A percentile compares a stretch with the other conserved stretches of the same genome.
phyloP scores from a whole-genome alignment of 2,113 vertebrate genomes.

The Balaeniceps rex region DNA sequence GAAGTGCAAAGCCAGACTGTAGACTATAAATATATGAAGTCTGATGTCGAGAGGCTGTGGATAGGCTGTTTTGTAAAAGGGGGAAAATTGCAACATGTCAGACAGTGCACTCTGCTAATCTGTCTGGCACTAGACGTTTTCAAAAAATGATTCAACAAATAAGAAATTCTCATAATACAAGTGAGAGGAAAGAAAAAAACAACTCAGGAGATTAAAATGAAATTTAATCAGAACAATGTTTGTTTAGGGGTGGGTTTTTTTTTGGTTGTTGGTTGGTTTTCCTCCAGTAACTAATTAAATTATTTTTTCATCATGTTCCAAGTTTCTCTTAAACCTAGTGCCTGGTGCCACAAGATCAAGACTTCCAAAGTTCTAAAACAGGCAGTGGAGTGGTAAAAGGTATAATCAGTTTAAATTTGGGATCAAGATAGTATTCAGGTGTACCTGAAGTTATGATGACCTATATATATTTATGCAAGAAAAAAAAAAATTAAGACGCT shows the following conservation, averaged over 20 bases:
- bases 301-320: not conserved
- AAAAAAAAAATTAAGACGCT: not conserved
- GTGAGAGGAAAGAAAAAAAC: not conserved
- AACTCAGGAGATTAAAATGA: not conserved
- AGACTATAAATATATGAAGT: not conserved
- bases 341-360: not conserved
- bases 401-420: not conserved
- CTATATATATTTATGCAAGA: not conserved
- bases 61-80: not conserved
- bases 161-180: not conserved
- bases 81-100: not conserved
- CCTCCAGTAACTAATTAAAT: not conserved
- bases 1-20: not conserved
- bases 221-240: not conserved
- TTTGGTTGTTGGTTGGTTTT: not conserved
- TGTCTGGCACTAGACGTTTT: not conserved
- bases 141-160: not conserved
- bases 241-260: not conserved
- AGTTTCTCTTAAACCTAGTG: not conserved
- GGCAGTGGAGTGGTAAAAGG: not conserved
- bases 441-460: not conserved
- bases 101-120: not conserved
- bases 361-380: not conserved
- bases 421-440: not conserved
- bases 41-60: not conserved